Base-by-base conservation (phyloP, 2,888 invertebrate genomes). In the Crematogaster levior region DNA sequence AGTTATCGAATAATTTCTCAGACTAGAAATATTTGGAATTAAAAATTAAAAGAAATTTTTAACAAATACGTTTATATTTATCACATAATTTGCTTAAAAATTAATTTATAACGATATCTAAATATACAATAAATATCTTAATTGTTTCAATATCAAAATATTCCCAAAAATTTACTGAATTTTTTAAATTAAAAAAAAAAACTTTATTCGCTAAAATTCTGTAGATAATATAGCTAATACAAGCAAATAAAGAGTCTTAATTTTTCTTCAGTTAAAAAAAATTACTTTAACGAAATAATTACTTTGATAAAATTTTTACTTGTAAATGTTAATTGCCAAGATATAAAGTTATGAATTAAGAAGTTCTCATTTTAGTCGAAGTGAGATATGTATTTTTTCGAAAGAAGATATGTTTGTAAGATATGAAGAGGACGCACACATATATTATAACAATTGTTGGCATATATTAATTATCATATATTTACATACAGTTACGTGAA, bases 401-500 rank as follows among this genome's bases (percentile, higher is more conserved):
- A 18, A 53, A 21, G 3, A 72, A 15, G 10, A 24, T 27, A 43
- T 15, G 1, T 73, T 73, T 61, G 9, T 30, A 43, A 70, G 21
- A 51, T 68, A 58, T 58, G n/a, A 74, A 65, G 53, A 53, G n/a
- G 24, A 58, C 0, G 18, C 30, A 46, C 18, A 37, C n/a, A 51
- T 27, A 1, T n/a, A 30, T 37, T n/a, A 43, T 60, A 60, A 21
- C 30, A 40, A 30, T 15, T 9, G 72, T 30, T 73, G 58, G 60
- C 61, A 60, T 48, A 21, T 37, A 74, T 72, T 74, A 72, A 74
- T 81, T 74, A 66, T 21, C 46, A 48, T 30, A 77, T 65, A 77
- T 77, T 66, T 43, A n/a, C n/a, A n/a, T n/a, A n/a, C n/a, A 82
- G 63, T 77, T 77, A 58, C 46, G n/a, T 30, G 40, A 63, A 65